These are phyloP conservation scores for Pheucticus melanocephalus DNA, from an alignment of 2,113 vertebrate genomes.

Conservation along the genomic window DNA sequence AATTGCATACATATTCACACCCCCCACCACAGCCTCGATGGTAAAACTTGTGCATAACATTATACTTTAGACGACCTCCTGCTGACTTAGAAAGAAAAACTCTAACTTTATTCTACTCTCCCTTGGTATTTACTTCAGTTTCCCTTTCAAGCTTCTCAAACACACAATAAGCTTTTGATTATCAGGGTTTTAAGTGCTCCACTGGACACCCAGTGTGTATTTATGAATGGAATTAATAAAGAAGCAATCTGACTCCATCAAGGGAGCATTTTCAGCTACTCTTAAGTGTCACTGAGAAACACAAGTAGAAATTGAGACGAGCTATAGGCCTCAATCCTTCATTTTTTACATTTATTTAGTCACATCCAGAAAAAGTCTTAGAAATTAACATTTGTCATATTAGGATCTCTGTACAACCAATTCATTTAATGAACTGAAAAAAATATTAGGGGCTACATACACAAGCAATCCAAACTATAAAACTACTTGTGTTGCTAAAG, in stretches of 20 bases:
- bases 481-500: background rate
- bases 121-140: constrained; percentile 71
- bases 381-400: background rate
- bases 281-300: constrained; percentile 28
- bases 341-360: constrained; percentile 55
- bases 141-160: constrained; percentile 73
- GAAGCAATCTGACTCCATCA: constrained; percentile 72
- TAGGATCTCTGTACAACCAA: background rate
- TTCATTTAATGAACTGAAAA: background rate
- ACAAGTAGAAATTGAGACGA: constrained; percentile 42
- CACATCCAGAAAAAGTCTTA: constrained; percentile 31
- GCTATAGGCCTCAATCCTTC: background rate
- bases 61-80: constrained; percentile 64
- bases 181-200: constrained; percentile 71
- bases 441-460: background rate
- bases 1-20: background rate
- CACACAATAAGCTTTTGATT: constrained; percentile 81
- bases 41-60: constrained; percentile 53
- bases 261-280: constrained; percentile 67
- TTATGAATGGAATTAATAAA: constrained; percentile 84
- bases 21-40: background rate
- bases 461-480: background rate
- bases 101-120: constrained; percentile 67
- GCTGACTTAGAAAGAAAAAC: constrained; percentile 68
- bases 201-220: constrained; percentile 69